Evolutionary conservation across 2,888 invertebrate species (phyloP).

Genomic region (Hypolimnas misippus): DNA sequence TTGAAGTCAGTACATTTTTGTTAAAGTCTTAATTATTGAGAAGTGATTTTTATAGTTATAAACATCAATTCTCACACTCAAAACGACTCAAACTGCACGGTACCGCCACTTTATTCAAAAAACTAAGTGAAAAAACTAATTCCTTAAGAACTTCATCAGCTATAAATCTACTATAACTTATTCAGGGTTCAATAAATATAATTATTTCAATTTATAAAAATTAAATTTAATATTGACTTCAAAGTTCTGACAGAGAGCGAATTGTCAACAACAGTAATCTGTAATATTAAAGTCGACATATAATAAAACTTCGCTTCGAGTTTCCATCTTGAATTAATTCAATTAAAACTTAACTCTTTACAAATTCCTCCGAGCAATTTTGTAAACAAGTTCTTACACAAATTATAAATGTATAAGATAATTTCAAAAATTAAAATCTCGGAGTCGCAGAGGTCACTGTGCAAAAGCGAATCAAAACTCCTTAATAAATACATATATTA

Average conservation of each 20-base stretch:
- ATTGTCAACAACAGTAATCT: conserved; percentile 30
- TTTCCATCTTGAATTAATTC: conserved; percentile 31
- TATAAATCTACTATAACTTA: too few relatives aligned
- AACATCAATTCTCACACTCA: too few relatives aligned
- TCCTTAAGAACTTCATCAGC: too few relatives aligned
- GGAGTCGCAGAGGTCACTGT: not conserved
- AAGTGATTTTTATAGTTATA: too few relatives aligned
- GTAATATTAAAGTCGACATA: conserved; percentile 32
- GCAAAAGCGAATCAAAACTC: not conserved
- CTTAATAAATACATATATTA: not conserved
- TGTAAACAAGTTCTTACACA: conserved; percentile 24
- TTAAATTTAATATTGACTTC: conserved; percentile 1
- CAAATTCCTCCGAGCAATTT: conserved; percentile 26
- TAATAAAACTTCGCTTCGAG: conserved; percentile 29
- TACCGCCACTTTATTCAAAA: too few relatives aligned
- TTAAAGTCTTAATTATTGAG: too few relatives aligned
- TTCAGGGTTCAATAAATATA: not conserved
- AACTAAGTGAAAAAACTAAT: too few relatives aligned
- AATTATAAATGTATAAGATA: conserved; percentile 24
- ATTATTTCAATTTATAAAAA: not conserved
- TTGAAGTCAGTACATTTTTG: too few relatives aligned
- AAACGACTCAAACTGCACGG: too few relatives aligned
- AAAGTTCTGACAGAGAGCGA: conserved; percentile 18
- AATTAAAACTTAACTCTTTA: conserved; percentile 33
- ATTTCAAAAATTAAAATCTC: not conserved